phyloP scores from a whole-genome alignment of 2,797 vertebrate species.

The Pangasius sanitwongsei region DNA sequence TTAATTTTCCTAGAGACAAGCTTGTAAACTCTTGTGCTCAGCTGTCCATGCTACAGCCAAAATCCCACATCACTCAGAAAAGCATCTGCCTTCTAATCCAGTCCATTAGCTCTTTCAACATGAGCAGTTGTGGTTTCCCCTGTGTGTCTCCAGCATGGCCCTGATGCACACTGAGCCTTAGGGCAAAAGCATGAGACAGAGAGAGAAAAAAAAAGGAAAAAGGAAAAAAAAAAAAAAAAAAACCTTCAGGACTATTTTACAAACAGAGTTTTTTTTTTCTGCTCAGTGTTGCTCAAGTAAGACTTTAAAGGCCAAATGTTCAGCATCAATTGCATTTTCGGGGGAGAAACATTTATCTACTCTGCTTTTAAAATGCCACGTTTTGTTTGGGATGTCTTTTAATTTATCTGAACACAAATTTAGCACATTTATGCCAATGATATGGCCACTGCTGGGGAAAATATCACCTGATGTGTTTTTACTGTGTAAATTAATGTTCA shows the following conservation, averaged over 20 bases:
- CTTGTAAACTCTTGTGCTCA: constrained; percentile 34
- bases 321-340: neutral
- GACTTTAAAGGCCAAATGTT: constrained; percentile 23
- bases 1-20: constrained; percentile 31
- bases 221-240: neutral
- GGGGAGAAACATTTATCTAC: neutral
- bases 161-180: constrained; percentile 33
- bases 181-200: constrained; percentile 29
- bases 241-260: constrained; percentile 1
- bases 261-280: neutral
- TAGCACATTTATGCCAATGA: constrained; percentile 26
- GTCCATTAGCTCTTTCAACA: constrained; percentile 20
- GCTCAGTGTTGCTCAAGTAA: neutral
- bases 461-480: constrained; percentile 68
- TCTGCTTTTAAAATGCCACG: constrained; percentile 33
- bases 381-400: constrained; percentile 13
- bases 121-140: constrained; percentile 21
- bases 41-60: constrained; percentile 3
- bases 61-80: constrained; percentile 32
- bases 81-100: constrained; percentile 33
- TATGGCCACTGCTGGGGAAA: constrained; percentile 56
- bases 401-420: constrained; percentile 21
- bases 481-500: constrained; percentile 64
- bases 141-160: constrained; percentile 33
- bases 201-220: neutral